Evolutionary conservation across 2,797 vertebrate genomes (phyloP).

Genomic region (Dendrocincla tyrannina): DNA sequence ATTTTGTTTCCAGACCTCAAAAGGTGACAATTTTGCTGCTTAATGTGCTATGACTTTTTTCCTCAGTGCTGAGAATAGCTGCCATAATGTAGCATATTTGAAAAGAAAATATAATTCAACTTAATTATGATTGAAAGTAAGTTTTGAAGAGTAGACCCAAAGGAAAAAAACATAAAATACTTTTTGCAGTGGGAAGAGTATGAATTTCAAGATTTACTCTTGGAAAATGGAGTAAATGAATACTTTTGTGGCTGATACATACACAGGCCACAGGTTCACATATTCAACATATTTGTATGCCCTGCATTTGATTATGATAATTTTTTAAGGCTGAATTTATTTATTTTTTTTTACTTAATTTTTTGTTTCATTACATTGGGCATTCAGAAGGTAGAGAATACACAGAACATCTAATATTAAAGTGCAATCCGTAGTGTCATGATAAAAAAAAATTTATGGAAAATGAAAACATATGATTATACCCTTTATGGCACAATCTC

Average conservation of each 20-base stretch:
- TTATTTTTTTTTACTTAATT: background rate
- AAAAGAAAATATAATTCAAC: background rate
- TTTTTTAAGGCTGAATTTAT: background rate
- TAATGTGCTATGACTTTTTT: background rate
- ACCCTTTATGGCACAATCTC: background rate
- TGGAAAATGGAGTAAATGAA: background rate
- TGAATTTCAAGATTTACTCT: background rate
- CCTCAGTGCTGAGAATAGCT: background rate
- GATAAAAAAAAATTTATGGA: background rate
- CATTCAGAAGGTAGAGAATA: background rate
- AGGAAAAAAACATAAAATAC: fast-evolving
- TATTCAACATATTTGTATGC: background rate
- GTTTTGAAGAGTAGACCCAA: background rate
- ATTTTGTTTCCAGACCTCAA: background rate
- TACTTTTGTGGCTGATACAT: background rate
- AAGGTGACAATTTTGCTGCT: background rate
- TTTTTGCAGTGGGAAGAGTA: background rate
- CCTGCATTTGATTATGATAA: background rate
- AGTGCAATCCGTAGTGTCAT: fast-evolving
- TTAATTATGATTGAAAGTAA: background rate
- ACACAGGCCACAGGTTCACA: background rate
- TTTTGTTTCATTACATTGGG: background rate
- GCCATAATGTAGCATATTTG: background rate
- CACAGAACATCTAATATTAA: background rate
- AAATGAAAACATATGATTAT: background rate